Base-by-base conservation (phyloP, 2,888 invertebrate species). In the Agriopis aurantiaria region DNA sequence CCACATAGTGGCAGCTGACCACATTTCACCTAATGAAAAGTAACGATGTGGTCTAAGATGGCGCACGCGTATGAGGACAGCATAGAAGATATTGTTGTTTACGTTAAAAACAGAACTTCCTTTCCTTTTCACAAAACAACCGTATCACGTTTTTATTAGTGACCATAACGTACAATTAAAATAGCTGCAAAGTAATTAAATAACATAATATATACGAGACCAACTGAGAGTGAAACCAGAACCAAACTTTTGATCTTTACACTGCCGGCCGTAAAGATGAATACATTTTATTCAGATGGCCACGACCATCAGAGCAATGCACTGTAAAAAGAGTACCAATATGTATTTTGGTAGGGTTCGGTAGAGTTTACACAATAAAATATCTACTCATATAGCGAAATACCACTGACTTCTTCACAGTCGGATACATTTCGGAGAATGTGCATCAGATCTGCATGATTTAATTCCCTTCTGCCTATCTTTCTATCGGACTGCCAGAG, bases 221-320 rank as follows among this genome's bases (percentile, higher is more conserved):
- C 65, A 72, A 76, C 75, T 46, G 80, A 84, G 71, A 84, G 82
- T 78, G 80, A 86, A 84, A 80, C 77, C 73, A 76, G 79, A 74
- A 74, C 76, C 74, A 75, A 71, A 78, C 79, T 82, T 77, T 83
- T 82, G 72, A 78, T 82, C 69, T 84, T 79, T 69, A 82, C 75
- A 82, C 80, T 78, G 74, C 57, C 69, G 67, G 68, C 80, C 80
- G 78, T 80, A 78, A 82, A 82, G 77, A 73, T 68, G 70, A 75
- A 72, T 68, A 72, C 71, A 78, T 77, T 79, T 74, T 65, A 74
- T 73, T 69, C 65, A 64, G 58, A 63, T 67, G 53, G 62, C 55
- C 48, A 49, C 57, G 49, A 66, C 43, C 62, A 55, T 23, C 62
- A n/a, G 33, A 61, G 14, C 63, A 43, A 55, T 55, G 59, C 64